phyloP scores from a whole-genome alignment of 1,140 invertebrate species.

The Zaprionus capensis region DNA sequence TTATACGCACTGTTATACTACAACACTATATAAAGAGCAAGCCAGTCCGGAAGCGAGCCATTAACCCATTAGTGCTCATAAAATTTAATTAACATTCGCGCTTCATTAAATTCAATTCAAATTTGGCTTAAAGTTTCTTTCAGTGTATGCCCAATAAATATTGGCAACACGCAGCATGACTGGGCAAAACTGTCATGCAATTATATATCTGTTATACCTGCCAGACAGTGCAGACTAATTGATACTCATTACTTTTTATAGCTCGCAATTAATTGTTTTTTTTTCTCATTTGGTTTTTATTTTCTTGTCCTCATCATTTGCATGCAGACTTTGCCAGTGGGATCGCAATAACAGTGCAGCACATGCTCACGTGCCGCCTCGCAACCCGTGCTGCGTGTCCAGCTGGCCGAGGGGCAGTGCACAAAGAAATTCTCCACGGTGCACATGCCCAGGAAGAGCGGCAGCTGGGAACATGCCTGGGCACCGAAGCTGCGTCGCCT shows the following conservation, averaged over 20 bases:
- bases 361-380: slow-evolving; percentile 39
- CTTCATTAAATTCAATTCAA: neutral
- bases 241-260: slow-evolving; percentile 9
- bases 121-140: neutral
- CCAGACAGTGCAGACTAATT: slow-evolving; percentile 11
- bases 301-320: slow-evolving; percentile 4
- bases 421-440: slow-evolving; percentile 39
- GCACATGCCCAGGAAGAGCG: slow-evolving; percentile 40
- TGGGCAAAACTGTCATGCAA: neutral
- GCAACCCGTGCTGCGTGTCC: slow-evolving; percentile 41
- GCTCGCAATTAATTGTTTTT: neutral
- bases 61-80: neutral
- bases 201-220: neutral
- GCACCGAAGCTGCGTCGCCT: neutral
- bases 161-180: neutral
- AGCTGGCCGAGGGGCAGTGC: slow-evolving; percentile 55
- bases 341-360: slow-evolving; percentile 41
- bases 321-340: slow-evolving; percentile 10
- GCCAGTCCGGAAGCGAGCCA: neutral
- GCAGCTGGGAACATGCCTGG: slow-evolving; percentile 29
- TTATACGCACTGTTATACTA: neutral
- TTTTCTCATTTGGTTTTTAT: neutral
- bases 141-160: neutral
- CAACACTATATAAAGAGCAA: neutral
- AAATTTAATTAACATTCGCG: neutral